Percentiles rank a stretch among this genome's conserved stretches.
These are phyloP conservation scores for Ceriagrion tenellum DNA, from an alignment of 2,888 invertebrate species.

Conservation along the genomic window DNA sequence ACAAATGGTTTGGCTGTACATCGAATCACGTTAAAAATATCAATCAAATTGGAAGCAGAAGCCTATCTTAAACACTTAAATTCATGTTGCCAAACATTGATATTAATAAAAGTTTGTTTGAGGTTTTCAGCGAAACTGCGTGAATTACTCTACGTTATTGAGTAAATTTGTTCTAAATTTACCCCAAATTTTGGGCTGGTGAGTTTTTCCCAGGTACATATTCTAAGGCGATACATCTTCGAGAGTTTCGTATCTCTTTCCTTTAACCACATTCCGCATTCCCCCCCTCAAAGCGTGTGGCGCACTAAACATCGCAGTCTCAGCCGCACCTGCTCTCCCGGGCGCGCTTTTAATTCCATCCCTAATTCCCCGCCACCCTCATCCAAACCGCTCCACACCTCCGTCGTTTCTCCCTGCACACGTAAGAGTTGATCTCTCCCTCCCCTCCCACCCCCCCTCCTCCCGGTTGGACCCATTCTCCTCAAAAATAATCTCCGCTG, in stretches of 20 bases:
- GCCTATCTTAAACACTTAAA: no score
- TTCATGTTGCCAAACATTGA: no score
- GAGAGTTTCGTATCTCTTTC: not conserved
- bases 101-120: no score
- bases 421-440: not conserved
- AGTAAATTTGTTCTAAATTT: no score
- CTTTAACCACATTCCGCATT: not conserved
- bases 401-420: not conserved
- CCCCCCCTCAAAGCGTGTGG: not conserved
- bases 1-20: no score
- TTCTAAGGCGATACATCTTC: slow-evolving; percentile 15
- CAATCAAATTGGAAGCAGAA: no score
- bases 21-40: no score
- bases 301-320: slow-evolving; percentile 23
- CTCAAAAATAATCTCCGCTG: not conserved
- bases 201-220: not conserved
- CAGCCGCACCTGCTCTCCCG: slow-evolving; percentile 24
- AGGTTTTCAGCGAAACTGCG: no score
- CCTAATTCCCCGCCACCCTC: not conserved
- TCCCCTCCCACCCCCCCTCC: not conserved
- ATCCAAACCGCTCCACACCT: not conserved
- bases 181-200: no score
- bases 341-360: not conserved
- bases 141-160: no score
- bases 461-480: not conserved